These are phyloP conservation scores for Neuroterus valhalla DNA, from an alignment of 1,140 invertebrate species.

Conservation along the genomic window DNA sequence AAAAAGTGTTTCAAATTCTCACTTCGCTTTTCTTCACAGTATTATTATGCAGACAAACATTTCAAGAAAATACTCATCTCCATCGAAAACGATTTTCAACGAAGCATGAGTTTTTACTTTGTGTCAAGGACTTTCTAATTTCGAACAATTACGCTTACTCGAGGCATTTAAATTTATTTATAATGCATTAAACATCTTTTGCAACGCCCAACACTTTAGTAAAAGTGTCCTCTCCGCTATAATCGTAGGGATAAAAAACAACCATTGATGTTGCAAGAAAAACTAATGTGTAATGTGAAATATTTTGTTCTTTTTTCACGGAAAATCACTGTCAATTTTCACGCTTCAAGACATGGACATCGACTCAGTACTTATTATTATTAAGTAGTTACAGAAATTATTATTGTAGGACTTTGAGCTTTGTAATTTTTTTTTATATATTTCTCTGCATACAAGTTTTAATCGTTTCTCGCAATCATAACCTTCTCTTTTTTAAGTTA, in stretches of 20 bases:
- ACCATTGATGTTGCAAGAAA: conserved; percentile 18
- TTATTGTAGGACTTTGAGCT: neutral
- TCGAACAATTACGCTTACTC: conserved; percentile 3
- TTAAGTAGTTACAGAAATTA: conserved; percentile 18
- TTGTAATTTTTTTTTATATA: conserved; percentile 29
- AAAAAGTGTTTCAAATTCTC: neutral
- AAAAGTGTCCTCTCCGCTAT: conserved; percentile 13
- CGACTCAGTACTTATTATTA: conserved; percentile 29
- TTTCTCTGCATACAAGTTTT: conserved; percentile 15
- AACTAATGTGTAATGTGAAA: conserved; percentile 26
- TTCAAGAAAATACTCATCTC: neutral
- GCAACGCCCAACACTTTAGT: conserved; percentile 19
- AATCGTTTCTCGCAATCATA: conserved; percentile 7
- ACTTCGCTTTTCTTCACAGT: neutral
- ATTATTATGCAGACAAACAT: neutral
- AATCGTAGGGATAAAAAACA: conserved; percentile 13
- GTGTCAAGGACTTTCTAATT: conserved; percentile 11
- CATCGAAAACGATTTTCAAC: neutral
- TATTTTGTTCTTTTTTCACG: conserved; percentile 5
- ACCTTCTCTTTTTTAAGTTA: neutral
- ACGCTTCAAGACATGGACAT: conserved; percentile 24
- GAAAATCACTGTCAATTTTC: conserved; percentile 24
- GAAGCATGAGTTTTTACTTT: conserved; percentile 16
- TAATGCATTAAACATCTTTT: neutral
- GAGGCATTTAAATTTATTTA: conserved; percentile 22